A percentile compares a stretch with the other conserved stretches of the same genome.
Evolutionary conservation across 2,888 invertebrate species (phyloP).

Genomic region (Ochropacha duplaris): DNA sequence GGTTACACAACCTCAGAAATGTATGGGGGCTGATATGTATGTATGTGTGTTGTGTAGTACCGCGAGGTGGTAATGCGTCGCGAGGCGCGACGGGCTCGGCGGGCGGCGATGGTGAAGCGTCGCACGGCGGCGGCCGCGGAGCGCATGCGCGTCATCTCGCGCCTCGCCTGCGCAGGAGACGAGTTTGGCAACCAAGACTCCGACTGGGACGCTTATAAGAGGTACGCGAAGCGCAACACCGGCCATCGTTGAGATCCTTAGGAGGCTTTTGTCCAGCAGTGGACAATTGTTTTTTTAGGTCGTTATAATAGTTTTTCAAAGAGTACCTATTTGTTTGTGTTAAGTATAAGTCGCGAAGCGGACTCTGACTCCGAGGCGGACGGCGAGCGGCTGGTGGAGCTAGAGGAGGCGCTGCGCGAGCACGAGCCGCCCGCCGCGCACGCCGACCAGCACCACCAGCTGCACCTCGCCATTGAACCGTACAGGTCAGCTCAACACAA

Average conservation of each 20-base stretch:
- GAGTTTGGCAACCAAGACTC: constrained; percentile 97
- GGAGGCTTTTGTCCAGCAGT: too few relatives aligned
- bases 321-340: neutral
- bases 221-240: constrained; percentile 54
- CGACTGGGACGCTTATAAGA: constrained; percentile 98
- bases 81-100: constrained; percentile 88
- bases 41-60: constrained; percentile 58
- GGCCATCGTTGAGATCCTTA: too few relatives aligned
- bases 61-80: constrained; percentile 89
- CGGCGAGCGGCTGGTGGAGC: constrained; percentile 92
- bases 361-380: constrained; percentile 97
- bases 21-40: too few relatives aligned
- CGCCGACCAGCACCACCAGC: constrained; percentile 85
- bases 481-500: constrained; percentile 50
- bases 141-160: constrained; percentile 96
- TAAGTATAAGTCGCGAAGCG: constrained; percentile 73
- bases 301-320: too few relatives aligned
- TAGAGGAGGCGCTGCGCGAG: constrained; percentile 92
- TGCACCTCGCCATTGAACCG: constrained; percentile 89
- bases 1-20: too few relatives aligned
- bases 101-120: constrained; percentile 93
- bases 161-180: constrained; percentile 89
- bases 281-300: too few relatives aligned
- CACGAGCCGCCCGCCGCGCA: constrained; percentile 87
- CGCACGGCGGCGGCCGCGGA: constrained; percentile 96